These are phyloP conservation scores for Agapostemon virescens DNA, from an alignment of 2,888 invertebrate species.

Conservation along the genomic window DNA sequence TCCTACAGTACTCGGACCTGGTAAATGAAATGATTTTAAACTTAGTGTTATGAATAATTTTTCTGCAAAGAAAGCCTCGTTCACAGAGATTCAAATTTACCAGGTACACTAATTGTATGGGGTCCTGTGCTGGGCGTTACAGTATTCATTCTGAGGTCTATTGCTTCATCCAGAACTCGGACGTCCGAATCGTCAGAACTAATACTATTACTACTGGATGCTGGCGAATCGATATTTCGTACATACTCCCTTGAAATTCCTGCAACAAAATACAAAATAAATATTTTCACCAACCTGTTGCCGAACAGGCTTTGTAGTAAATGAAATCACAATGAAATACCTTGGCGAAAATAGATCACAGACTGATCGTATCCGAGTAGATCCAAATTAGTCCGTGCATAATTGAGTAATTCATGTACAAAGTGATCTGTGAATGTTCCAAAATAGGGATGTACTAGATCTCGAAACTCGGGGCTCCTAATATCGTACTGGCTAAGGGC, in stretches of 20 bases:
- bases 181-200: slow-evolving; percentile 74
- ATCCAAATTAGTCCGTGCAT: slow-evolving; percentile 92
- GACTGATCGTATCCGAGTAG: slow-evolving; percentile 91
- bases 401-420: slow-evolving; percentile 92
- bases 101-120: slow-evolving; percentile 68
- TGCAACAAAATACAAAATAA: slow-evolving; percentile 31
- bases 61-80: not conserved
- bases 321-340: slow-evolving; percentile 46
- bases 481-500: slow-evolving; percentile 86
- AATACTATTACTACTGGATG: slow-evolving; percentile 61
- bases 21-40: slow-evolving; percentile 2
- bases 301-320: not conserved
- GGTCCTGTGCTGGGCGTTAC: slow-evolving; percentile 64
- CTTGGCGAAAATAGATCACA: slow-evolving; percentile 84
- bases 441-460: slow-evolving; percentile 86
- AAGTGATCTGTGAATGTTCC: slow-evolving; percentile 91
- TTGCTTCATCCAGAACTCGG: slow-evolving; percentile 69
- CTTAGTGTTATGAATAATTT: not conserved
- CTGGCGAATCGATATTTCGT: slow-evolving; percentile 65
- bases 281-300: not conserved
- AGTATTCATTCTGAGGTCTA: slow-evolving; percentile 63
- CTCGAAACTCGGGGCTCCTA: slow-evolving; percentile 86
- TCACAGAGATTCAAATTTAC: slow-evolving; percentile 47
- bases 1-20: slow-evolving; percentile 73
- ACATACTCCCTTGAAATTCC: slow-evolving; percentile 70